Evolutionary conservation across 35 echinoderm and acorn worm genomes (phyloP).

Genomic region (Acanthaster planci): DNA sequence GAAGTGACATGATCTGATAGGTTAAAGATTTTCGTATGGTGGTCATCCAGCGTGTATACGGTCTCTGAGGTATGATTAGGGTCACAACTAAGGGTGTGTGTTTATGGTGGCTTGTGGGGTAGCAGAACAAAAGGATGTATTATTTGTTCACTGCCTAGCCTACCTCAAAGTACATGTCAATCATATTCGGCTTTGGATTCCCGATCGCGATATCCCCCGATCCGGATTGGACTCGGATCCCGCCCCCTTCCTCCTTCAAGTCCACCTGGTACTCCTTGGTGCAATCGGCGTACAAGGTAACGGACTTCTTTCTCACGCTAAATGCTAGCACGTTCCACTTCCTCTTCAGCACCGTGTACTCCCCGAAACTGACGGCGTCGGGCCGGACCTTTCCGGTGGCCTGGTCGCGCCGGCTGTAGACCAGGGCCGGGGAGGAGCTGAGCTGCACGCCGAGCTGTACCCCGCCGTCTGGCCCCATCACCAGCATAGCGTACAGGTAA

Average conservation of each 20-base stretch:
- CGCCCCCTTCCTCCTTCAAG: constrained; percentile 28
- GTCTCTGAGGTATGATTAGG: too few relatives aligned
- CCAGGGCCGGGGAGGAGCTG: constrained; percentile 38
- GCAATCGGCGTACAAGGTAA: constrained; percentile 68
- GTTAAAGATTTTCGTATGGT: too few relatives aligned
- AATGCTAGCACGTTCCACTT: constrained; percentile 69
- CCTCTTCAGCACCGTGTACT: constrained; percentile 44
- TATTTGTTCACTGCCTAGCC: neutral
- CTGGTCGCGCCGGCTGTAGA: constrained; percentile 34
- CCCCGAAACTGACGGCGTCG: constrained; percentile 28
- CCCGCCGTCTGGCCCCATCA: constrained; percentile 31
- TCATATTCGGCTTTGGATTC: constrained; percentile 3
- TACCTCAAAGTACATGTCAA: constrained; percentile 47
- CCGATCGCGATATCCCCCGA: constrained; percentile 51
- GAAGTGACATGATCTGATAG: too few relatives aligned
- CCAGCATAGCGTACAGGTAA: constrained; percentile 48
- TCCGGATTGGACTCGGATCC: constrained; percentile 7
- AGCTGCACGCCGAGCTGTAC: constrained; percentile 55
- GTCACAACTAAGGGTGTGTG: too few relatives aligned
- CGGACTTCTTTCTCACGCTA: constrained; percentile 36
- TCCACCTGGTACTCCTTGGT: constrained; percentile 7
- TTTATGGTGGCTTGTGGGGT: too few relatives aligned
- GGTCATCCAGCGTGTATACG: too few relatives aligned
- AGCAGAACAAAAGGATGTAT: too few relatives aligned
- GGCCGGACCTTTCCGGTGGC: constrained; percentile 2